Evolutionary conservation across 2,888 invertebrate genomes (phyloP).

Genomic region (Geotrupes spiniger): DNA sequence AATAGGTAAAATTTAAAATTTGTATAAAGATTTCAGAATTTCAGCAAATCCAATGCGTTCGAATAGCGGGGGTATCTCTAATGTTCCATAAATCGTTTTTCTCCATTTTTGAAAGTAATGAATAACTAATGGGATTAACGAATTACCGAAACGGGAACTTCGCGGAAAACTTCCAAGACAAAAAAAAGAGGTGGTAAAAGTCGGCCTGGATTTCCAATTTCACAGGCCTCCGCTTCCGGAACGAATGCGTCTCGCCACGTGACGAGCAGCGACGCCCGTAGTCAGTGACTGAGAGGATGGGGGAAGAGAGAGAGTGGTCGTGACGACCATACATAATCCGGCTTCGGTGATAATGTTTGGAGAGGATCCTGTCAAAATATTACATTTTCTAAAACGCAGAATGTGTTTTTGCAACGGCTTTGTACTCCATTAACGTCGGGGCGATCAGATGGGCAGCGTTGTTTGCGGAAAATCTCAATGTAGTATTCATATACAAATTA

Average conservation of each 20-base stretch:
- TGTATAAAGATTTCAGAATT: too few species aligned
- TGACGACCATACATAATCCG: slow-evolving; percentile 39
- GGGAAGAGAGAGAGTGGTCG: slow-evolving; percentile 24
- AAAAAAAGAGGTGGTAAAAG: slow-evolving; percentile 40
- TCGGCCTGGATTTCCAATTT: slow-evolving; percentile 50
- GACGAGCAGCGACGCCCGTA: slow-evolving; percentile 32
- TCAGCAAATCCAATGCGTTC: too few species aligned
- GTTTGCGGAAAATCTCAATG: too few species aligned
- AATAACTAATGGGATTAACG: too few species aligned
- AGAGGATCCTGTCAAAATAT: slow-evolving; percentile 42
- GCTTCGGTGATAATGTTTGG: slow-evolving; percentile 34
- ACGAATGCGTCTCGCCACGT: slow-evolving; percentile 43
- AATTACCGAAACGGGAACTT: too few species aligned
- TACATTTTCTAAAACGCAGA: slow-evolving; percentile 31
- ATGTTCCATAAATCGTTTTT: too few species aligned
- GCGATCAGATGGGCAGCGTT: background rate
- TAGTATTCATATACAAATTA: too few species aligned
- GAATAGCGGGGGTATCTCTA: too few species aligned
- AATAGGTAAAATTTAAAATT: too few species aligned
- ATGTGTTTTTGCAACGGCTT: slow-evolving; percentile 34
- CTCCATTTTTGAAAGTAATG: too few species aligned
- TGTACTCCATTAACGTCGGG: slow-evolving; percentile 22
- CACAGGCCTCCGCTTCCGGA: slow-evolving; percentile 48
- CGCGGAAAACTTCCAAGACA: too few species aligned
- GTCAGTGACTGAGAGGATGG: slow-evolving; percentile 10